Evolutionary conservation across 2,888 invertebrate genomes (phyloP).

Genomic region (Cremastinae sp.): DNA sequence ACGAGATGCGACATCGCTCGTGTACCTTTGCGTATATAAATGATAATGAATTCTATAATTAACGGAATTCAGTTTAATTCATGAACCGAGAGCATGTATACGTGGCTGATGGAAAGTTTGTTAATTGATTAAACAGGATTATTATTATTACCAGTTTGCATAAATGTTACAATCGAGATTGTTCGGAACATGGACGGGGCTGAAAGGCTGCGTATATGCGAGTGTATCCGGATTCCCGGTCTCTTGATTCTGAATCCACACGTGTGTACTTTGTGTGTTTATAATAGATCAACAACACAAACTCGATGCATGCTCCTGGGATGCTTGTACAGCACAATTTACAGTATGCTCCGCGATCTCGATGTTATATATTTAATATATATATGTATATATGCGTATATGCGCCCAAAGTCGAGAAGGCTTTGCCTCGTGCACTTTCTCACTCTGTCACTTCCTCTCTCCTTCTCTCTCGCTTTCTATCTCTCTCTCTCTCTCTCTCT

Average conservation of each 20-base stretch:
- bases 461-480: constrained; percentile 31
- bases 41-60: too few species aligned
- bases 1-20: too few species aligned
- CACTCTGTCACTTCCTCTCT: constrained; percentile 3
- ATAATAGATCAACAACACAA: constrained; percentile 52
- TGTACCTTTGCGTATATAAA: too few species aligned
- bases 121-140: too few species aligned
- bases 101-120: too few species aligned
- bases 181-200: not conserved
- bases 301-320: constrained; percentile 31
- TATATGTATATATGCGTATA: constrained; percentile 2
- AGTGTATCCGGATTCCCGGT: constrained; percentile 16
- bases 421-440: constrained; percentile 3
- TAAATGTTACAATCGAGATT: not conserved
- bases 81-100: too few species aligned
- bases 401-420: too few species aligned
- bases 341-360: constrained; percentile 10
- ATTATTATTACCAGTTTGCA: too few species aligned
- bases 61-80: too few species aligned
- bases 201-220: not conserved
- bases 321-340: constrained; percentile 24
- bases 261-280: constrained; percentile 50
- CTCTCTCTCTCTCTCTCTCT: constrained; percentile 20
- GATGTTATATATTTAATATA: constrained; percentile 9
- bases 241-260: constrained; percentile 12